Conservation (phyloP, 1,140 invertebrate species). For the Drosophila busckii region DNA sequence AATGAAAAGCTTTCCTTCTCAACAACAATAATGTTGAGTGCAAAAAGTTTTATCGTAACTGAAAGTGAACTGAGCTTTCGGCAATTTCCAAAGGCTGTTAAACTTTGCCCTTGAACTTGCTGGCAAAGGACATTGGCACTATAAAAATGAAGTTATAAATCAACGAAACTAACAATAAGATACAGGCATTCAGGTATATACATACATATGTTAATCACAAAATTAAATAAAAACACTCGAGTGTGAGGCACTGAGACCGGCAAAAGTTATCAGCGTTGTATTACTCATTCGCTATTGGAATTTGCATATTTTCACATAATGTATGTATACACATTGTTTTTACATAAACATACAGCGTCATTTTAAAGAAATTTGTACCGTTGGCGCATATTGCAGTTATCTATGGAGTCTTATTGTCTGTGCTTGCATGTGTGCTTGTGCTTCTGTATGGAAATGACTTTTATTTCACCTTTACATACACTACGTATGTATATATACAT, state of each 20-base stretch:
- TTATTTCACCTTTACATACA: constrained; percentile 74
- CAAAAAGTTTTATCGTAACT: constrained; percentile 24
- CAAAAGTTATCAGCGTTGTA: constrained; percentile 3
- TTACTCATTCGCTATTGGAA: background rate
- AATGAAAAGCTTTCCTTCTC: constrained; percentile 21
- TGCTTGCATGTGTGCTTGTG: constrained; percentile 21
- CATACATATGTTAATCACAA: background rate
- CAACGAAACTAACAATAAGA: background rate
- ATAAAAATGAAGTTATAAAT: constrained; percentile 11
- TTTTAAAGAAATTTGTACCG: constrained; percentile 33
- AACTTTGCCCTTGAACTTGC: constrained; percentile 64
- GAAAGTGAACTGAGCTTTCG: constrained; percentile 57
- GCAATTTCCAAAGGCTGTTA: constrained; percentile 9
- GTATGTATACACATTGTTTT: background rate
- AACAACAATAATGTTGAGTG: constrained; percentile 22
- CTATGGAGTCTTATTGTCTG: constrained; percentile 39
- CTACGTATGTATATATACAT: constrained; percentile 7
- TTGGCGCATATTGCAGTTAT: constrained; percentile 57
- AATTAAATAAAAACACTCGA: no score
- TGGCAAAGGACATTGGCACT: constrained; percentile 44
- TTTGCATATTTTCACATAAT: constrained; percentile 13
- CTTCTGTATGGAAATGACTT: constrained; percentile 64
- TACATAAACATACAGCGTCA: constrained; percentile 13
- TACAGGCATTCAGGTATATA: background rate
- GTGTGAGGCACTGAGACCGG: no score